These are phyloP conservation scores for Hoplias malabaricus DNA, from an alignment of 2,113 vertebrate species.

Conservation along the genomic window DNA sequence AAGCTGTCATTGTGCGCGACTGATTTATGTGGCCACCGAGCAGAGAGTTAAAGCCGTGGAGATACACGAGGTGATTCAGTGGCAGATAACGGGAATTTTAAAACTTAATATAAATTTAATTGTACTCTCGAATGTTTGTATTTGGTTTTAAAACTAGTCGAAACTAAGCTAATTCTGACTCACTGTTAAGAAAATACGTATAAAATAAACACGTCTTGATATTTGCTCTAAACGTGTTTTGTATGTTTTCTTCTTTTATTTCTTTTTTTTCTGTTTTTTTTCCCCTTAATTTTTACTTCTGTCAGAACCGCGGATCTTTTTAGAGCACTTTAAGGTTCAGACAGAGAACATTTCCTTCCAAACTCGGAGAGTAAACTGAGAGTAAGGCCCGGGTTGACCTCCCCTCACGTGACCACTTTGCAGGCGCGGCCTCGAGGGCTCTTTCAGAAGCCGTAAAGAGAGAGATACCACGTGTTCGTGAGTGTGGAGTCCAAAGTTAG, in stretches of 20 bases:
- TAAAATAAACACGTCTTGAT: background rate
- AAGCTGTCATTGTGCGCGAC: background rate
- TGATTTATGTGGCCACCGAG: background rate
- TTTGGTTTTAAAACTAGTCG: too few species aligned
- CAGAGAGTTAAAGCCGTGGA: background rate
- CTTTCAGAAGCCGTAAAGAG: slow-evolving; percentile 46
- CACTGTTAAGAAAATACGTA: background rate
- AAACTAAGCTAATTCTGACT: too few species aligned
- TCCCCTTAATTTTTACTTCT: background rate
- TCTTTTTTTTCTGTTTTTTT: background rate
- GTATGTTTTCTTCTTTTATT: background rate
- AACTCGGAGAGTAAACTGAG: background rate
- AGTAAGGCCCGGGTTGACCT: slow-evolving; percentile 42
- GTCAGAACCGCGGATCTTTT: too few species aligned
- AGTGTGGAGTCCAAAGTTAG: background rate
- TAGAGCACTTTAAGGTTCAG: background rate
- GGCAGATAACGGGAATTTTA: too few species aligned
- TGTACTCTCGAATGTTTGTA: too few species aligned
- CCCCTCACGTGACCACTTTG: slow-evolving; percentile 71
- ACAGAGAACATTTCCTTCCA: background rate
- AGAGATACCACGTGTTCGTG: slow-evolving; percentile 33
- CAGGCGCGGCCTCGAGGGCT: slow-evolving; percentile 35
- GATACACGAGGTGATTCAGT: background rate
- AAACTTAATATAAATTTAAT: background rate
- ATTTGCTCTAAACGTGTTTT: background rate